phyloP scores from a whole-genome alignment of 2,113 vertebrate genomes.

The Carlito syrichta region DNA sequence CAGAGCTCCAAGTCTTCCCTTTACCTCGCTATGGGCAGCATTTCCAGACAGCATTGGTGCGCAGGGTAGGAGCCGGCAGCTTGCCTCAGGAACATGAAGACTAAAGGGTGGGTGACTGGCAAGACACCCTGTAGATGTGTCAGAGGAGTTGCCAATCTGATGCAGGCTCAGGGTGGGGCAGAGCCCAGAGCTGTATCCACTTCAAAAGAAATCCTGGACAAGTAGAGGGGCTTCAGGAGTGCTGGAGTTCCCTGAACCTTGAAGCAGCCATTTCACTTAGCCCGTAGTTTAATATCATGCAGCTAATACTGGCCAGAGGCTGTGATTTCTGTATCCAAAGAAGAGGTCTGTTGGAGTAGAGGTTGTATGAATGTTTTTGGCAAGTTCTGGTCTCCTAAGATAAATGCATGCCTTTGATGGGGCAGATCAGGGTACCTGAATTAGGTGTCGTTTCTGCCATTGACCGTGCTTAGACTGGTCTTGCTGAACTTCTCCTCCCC shows the following conservation, averaged over 20 bases:
- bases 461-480: background rate
- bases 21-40: background rate
- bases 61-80: background rate
- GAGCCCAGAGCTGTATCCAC: background rate
- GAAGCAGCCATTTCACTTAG: no score
- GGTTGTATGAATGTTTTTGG: background rate
- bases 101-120: background rate
- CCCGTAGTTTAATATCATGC: no score
- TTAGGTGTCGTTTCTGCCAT: background rate
- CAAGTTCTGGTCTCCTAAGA: background rate
- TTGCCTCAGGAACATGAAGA: background rate
- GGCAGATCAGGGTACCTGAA: background rate
- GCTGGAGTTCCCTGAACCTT: background rate
- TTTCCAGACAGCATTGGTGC: background rate
- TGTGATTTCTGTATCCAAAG: background rate
- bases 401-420: background rate
- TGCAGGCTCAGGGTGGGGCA: background rate
- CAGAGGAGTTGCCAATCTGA: background rate
- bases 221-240: accelerated
- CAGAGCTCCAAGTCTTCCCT: background rate
- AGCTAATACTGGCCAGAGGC: background rate
- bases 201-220: background rate
- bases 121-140: background rate
- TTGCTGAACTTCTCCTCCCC: background rate
- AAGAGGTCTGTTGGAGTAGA: background rate